Percentiles rank a stretch among this genome's conserved stretches.
These are phyloP conservation scores for Sula dactylatra DNA, from an alignment of 2,113 vertebrate genomes.

Conservation along the genomic window DNA sequence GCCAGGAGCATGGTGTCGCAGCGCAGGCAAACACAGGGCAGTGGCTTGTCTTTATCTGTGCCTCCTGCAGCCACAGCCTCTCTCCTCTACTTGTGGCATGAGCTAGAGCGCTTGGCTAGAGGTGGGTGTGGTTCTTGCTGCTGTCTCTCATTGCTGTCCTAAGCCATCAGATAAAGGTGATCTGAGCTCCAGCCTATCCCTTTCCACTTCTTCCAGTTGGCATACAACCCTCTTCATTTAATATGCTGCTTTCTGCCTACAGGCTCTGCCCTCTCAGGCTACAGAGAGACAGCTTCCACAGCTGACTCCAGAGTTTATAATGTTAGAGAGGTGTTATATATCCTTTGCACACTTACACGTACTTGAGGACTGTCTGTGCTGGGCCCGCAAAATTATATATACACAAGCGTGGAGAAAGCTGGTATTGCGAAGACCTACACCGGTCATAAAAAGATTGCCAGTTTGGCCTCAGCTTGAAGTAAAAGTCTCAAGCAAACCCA, in stretches of 20 bases:
- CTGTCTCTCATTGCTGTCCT: not conserved
- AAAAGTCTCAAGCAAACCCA: slow-evolving; percentile 34
- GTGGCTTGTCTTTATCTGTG: not conserved
- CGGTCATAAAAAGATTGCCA: not conserved
- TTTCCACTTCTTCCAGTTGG: not conserved
- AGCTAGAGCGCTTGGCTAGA: not conserved
- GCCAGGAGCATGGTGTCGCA: not conserved
- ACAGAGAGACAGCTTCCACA: not conserved
- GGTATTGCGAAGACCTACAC: not conserved
- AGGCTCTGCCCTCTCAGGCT: not conserved
- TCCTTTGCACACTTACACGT: not conserved
- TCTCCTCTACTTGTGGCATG: not conserved
- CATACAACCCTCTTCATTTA: not conserved
- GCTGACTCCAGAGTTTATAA: not conserved
- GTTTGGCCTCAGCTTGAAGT: slow-evolving; percentile 40
- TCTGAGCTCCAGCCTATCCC: not conserved
- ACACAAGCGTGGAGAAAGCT: not conserved
- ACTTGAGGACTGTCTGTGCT: not conserved
- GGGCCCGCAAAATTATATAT: not conserved
- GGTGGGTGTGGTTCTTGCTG: not conserved
- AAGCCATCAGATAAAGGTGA: not conserved
- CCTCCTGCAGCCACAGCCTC: not conserved
- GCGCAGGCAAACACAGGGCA: not conserved
- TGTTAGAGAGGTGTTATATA: not conserved
- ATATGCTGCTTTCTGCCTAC: not conserved